phyloP scores from a whole-genome alignment of 2,113 vertebrate species.

The Holacanthus passer region DNA sequence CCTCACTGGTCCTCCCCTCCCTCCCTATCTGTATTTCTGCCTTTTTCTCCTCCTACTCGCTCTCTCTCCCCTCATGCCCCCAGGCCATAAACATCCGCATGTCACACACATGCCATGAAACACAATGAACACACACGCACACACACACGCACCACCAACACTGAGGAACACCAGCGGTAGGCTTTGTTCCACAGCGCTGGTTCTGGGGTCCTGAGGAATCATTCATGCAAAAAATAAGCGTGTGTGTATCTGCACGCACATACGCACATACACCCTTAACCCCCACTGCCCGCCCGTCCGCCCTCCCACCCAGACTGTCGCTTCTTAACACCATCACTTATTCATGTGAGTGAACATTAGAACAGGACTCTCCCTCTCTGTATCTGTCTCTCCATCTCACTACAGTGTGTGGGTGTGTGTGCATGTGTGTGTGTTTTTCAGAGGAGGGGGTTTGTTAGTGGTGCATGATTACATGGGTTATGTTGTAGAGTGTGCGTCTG shows the following conservation, averaged over 20 bases:
- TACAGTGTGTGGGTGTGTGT: slow-evolving; percentile 21
- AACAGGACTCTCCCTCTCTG: slow-evolving; percentile 62
- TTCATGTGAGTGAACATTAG: slow-evolving; percentile 80
- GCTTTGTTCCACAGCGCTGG: slow-evolving; percentile 77
- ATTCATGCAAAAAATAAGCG: slow-evolving; percentile 66
- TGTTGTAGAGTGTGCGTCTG: neutral
- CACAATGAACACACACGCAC: slow-evolving; percentile 63
- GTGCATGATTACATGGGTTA: slow-evolving; percentile 20
- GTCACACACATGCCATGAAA: slow-evolving; percentile 75
- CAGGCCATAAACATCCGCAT: slow-evolving; percentile 78
- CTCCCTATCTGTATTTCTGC: slow-evolving; percentile 61
- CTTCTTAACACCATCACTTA: slow-evolving; percentile 78
- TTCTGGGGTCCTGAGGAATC: slow-evolving; percentile 69
- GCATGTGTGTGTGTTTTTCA: slow-evolving; percentile 15
- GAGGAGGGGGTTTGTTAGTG: slow-evolving; percentile 10
- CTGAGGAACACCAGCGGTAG: slow-evolving; percentile 66
- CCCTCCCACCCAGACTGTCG: slow-evolving; percentile 64
- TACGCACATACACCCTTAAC: slow-evolving; percentile 11
- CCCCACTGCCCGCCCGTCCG: neutral
- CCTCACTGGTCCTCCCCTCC: slow-evolving; percentile 58
- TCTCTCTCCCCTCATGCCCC: slow-evolving; percentile 64
- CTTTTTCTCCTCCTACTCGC: slow-evolving; percentile 68
- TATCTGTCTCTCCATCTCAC: slow-evolving; percentile 32
- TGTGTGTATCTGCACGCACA: neutral
- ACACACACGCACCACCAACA: slow-evolving; percentile 44